Evolutionary conservation across 2,113 vertebrate genomes (phyloP).

Genomic region (Epinephelus moara): DNA sequence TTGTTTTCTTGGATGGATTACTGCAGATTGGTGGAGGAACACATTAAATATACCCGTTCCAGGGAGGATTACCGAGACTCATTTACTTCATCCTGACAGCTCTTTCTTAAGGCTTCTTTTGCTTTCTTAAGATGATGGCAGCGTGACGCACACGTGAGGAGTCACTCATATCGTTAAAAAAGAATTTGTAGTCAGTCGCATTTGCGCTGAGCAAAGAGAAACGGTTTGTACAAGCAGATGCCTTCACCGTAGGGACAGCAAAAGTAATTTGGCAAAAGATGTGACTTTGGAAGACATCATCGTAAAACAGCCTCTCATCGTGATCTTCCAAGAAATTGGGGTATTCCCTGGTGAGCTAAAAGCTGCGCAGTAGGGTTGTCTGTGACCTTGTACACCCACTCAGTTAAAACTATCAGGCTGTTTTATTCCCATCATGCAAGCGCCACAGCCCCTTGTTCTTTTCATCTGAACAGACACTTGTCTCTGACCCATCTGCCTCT

Average conservation of each 20-base stretch:
- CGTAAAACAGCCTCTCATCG: neutral
- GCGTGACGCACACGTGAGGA: constrained; percentile 32
- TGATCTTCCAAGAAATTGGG: constrained; percentile 2
- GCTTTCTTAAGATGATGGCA: constrained; percentile 54
- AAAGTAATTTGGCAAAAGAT: constrained; percentile 20
- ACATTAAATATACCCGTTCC: constrained; percentile 64
- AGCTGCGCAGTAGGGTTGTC: neutral
- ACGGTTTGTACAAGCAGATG: neutral
- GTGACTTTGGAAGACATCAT: constrained; percentile 26
- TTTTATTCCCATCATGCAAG: constrained; percentile 47
- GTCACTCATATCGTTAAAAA: constrained; percentile 3
- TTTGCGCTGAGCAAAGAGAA: constrained; percentile 8
- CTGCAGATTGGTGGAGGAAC: constrained; percentile 55
- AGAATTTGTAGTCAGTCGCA: constrained; percentile 3
- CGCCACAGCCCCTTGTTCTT: neutral
- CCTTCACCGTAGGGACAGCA: neutral
- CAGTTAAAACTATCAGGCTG: constrained; percentile 4
- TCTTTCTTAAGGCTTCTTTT: constrained; percentile 53
- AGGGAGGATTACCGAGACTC: constrained; percentile 73
- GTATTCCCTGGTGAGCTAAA: constrained; percentile 24
- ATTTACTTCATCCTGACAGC: constrained; percentile 70
- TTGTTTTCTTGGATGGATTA: constrained; percentile 68
- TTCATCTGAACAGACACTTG: constrained; percentile 28
- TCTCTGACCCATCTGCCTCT: constrained; percentile 39
- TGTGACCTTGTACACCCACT: constrained; percentile 34